Evolutionary conservation across 2,113 vertebrate genomes (phyloP).

Genomic region (Pyrgilauda ruficollis): DNA sequence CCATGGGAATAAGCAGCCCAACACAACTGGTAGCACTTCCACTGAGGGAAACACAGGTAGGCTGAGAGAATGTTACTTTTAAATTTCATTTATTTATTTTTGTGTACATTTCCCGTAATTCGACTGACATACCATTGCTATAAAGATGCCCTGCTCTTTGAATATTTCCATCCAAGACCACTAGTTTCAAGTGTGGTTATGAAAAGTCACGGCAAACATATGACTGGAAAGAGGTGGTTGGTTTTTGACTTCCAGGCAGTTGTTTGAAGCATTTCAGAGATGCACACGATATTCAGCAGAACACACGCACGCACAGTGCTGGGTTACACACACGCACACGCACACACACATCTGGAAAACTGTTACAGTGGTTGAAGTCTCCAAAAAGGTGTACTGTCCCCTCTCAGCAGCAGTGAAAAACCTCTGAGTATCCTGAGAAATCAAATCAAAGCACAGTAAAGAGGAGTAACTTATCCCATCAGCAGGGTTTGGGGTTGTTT

Average conservation of each 20-base stretch:
- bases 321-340: not conserved
- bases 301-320: conserved; percentile 46
- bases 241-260: conserved; percentile 43
- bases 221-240: conserved; percentile 60
- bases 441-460: not conserved
- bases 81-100: conserved; percentile 69
- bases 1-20: not conserved
- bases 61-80: not conserved
- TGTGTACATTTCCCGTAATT: conserved; percentile 67
- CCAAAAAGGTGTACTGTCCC: conserved; percentile 44
- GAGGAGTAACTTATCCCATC: not conserved
- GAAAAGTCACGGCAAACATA: conserved; percentile 67
- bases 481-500: not conserved
- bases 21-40: not conserved
- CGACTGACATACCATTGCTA: conserved; percentile 56
- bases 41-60: not conserved
- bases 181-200: conserved; percentile 56
- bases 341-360: conserved; percentile 15
- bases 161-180: conserved; percentile 42
- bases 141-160: conserved; percentile 61
- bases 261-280: conserved; percentile 57
- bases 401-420: conserved; percentile 62
- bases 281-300: conserved; percentile 41
- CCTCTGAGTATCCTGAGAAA: conserved; percentile 66
- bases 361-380: conserved; percentile 38